A percentile compares a stretch with the other conserved stretches of the same genome.
phyloP scores from a whole-genome alignment of 23 tunicate species.

The Pegea sp. region DNA sequence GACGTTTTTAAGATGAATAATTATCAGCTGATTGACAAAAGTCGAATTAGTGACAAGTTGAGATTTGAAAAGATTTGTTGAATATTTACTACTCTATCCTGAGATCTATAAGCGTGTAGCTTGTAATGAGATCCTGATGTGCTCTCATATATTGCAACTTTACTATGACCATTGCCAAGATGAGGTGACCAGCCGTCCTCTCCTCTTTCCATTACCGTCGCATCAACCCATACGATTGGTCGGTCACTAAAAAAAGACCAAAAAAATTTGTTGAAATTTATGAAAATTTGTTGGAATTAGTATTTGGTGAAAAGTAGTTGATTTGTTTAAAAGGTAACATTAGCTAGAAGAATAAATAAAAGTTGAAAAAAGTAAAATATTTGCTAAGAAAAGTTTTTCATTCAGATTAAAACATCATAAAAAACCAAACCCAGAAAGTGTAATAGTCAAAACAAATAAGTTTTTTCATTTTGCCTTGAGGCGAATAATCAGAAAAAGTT shows the following conservation, averaged over 20 bases:
- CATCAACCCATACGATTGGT: slow-evolving; percentile 78
- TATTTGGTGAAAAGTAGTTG: too few relatives aligned
- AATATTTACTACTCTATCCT: slow-evolving; percentile 32
- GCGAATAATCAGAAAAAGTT: too few relatives aligned
- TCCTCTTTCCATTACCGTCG: slow-evolving; percentile 67
- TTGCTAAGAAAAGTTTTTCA: too few relatives aligned
- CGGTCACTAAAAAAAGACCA: slow-evolving; percentile 43
- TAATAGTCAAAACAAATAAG: too few relatives aligned
- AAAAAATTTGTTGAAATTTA: neutral
- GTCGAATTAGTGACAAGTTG: neutral
- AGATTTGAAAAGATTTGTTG: neutral
- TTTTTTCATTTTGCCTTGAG: too few relatives aligned
- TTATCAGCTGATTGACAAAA: neutral
- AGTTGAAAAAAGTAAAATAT: too few relatives aligned
- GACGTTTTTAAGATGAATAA: neutral
- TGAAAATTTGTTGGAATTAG: too few relatives aligned
- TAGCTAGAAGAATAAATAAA: too few relatives aligned
- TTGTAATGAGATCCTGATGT: slow-evolving; percentile 25
- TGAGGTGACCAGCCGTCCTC: slow-evolving; percentile 63
- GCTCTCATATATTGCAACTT: slow-evolving; percentile 72
- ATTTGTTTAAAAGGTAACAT: too few relatives aligned
- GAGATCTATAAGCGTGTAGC: slow-evolving; percentile 43
- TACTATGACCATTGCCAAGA: slow-evolving; percentile 51
- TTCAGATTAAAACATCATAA: too few relatives aligned
- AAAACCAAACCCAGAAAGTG: too few relatives aligned